Percentiles rank a stretch among this genome's conserved stretches.
phyloP scores from a whole-genome alignment of 1,140 invertebrate species.

The Pseudobourletiella spinata region DNA sequence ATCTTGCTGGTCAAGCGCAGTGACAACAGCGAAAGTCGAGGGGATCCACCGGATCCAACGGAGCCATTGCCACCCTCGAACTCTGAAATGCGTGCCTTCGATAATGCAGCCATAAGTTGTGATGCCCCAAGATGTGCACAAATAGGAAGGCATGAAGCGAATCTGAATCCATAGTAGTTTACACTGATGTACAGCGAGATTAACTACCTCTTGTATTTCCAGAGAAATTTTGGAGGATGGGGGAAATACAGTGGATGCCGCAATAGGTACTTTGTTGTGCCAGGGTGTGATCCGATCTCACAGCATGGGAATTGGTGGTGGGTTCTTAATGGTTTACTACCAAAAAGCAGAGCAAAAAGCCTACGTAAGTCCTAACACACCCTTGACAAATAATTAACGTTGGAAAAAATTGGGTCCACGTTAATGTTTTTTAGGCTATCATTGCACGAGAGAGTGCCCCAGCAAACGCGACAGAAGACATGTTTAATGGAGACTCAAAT shows the following conservation, averaged over 20 bases:
- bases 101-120: constrained; percentile 37
- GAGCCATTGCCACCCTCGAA: neutral
- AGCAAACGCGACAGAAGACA: constrained; percentile 50
- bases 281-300: constrained; percentile 74
- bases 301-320: constrained; percentile 81
- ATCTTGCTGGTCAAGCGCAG: neutral
- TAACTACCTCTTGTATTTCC: constrained; percentile 29
- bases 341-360: constrained; percentile 35
- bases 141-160: too few relatives aligned
- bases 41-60: neutral
- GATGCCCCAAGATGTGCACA: constrained; percentile 39
- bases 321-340: constrained; percentile 75
- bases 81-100: neutral
- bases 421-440: constrained; percentile 42
- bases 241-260: constrained; percentile 80
- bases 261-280: constrained; percentile 73
- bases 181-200: too few relatives aligned
- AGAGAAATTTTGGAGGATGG: constrained; percentile 64
- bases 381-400: neutral
- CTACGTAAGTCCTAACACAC: neutral
- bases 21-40: neutral
- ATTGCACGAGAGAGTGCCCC: constrained; percentile 77
- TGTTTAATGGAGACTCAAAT: constrained; percentile 54
- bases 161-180: too few relatives aligned
- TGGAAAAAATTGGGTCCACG: constrained; percentile 13